phyloP scores from a whole-genome alignment of 2,888 invertebrate species.

The Agonopterix heracliana region DNA sequence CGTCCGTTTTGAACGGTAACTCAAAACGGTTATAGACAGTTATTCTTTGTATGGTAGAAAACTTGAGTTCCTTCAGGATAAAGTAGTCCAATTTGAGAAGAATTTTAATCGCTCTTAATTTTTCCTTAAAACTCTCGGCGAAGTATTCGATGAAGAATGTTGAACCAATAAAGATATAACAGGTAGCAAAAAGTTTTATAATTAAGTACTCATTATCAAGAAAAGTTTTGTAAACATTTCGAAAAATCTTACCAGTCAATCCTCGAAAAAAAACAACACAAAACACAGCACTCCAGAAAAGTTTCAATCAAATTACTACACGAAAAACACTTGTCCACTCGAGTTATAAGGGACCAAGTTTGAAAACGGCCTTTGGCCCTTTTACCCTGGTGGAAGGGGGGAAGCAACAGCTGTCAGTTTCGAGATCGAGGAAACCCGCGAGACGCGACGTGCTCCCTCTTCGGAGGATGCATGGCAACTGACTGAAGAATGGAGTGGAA shows the following conservation, averaged over 20 bases:
- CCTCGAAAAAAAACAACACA: conserved; percentile 1
- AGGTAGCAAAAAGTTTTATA: no score
- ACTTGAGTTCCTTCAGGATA: no score
- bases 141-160: no score
- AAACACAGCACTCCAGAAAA: conserved; percentile 5
- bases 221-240: no score
- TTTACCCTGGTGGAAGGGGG: neutral
- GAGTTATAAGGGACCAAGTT: neutral
- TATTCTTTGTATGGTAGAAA: no score
- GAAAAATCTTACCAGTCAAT: conserved; percentile 6
- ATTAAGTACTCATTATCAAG: no score
- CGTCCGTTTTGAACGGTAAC: no score
- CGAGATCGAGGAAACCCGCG: neutral
- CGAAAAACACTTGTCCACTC: conserved; percentile 1
- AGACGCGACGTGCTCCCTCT: conserved; percentile 23
- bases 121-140: no score
- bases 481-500: conserved; percentile 19
- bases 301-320: neutral
- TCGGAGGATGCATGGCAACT: conserved; percentile 51
- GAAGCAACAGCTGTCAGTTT: neutral
- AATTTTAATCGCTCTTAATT: no score
- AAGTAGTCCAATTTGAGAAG: no score
- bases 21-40: no score
- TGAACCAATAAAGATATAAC: no score
- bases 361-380: neutral